phyloP scores from a whole-genome alignment of 2,888 invertebrate species.

The Nomada ruficornis region DNA sequence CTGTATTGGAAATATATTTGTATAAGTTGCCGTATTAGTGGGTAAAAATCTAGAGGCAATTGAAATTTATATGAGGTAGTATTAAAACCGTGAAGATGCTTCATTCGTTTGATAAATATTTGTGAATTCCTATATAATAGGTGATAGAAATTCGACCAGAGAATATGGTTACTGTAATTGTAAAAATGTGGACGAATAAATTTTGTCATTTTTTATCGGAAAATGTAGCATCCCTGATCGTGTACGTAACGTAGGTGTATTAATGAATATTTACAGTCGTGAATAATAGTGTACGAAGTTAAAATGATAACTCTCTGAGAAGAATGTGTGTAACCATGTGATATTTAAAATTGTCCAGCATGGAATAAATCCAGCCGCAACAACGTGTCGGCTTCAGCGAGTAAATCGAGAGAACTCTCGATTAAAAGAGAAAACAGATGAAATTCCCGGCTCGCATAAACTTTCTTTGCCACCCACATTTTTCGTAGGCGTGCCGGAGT shows the following conservation, averaged over 20 bases:
- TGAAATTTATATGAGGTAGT: too few species aligned
- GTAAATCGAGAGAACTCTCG: conserved; percentile 11
- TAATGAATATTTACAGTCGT: background rate
- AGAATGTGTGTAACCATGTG: background rate
- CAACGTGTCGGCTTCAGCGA: background rate
- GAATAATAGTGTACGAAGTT: background rate
- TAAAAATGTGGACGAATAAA: background rate
- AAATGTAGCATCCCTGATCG: background rate
- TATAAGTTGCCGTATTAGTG: too few species aligned
- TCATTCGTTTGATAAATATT: too few species aligned
- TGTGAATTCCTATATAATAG: too few species aligned
- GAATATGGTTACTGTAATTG: background rate
- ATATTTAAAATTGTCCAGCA: conserved; percentile 29
- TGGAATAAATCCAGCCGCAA: conserved; percentile 10
- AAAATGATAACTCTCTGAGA: background rate
- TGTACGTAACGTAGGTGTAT: background rate
- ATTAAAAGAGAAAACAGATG: conserved; percentile 33
- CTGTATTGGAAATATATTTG: too few species aligned
- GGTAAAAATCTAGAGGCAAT: too few species aligned
- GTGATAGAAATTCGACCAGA: too few species aligned
- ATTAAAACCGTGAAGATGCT: too few species aligned
- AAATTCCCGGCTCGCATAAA: background rate
- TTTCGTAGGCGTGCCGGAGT: background rate
- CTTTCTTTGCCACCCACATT: conserved; percentile 4
- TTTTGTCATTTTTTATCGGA: background rate